Conservation (phyloP, 2,797 vertebrate species). For the Semotilus atromaculatus region DNA sequence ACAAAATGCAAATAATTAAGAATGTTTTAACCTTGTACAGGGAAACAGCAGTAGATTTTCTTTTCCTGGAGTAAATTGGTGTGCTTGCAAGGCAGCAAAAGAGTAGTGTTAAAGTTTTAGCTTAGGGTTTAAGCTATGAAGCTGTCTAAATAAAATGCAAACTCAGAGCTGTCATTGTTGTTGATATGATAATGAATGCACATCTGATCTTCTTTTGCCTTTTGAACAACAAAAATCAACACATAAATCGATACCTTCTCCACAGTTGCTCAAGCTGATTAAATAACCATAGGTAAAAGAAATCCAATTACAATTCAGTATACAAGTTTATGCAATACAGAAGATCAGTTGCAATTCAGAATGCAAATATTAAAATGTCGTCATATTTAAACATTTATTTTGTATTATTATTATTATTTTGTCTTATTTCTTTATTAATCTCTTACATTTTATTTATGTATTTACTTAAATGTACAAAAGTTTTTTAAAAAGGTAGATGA, state of each 20-base stretch:
- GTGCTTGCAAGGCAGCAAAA: slow-evolving; percentile 37
- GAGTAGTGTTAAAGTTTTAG: background rate
- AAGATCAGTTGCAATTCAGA: background rate
- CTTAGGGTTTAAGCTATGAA: background rate
- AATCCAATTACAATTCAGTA: background rate
- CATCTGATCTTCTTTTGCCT: background rate
- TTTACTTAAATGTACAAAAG: background rate
- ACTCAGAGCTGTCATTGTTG: background rate
- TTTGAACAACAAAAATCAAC: background rate
- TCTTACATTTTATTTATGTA: background rate
- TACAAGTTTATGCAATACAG: background rate
- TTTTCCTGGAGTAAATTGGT: background rate
- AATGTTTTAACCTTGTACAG: background rate
- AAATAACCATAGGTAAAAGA: background rate
- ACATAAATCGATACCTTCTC: background rate
- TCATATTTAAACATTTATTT: no score
- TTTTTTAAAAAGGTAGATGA: background rate
- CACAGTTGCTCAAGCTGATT: background rate
- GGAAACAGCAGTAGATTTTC: background rate
- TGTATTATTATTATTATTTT: background rate
- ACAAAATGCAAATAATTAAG: background rate
- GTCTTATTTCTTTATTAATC: background rate
- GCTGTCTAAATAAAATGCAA: background rate
- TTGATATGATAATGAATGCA: background rate
- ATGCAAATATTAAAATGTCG: background rate